Base-by-base conservation (phyloP, 2,888 invertebrate genomes). In the Molorchus minor region DNA sequence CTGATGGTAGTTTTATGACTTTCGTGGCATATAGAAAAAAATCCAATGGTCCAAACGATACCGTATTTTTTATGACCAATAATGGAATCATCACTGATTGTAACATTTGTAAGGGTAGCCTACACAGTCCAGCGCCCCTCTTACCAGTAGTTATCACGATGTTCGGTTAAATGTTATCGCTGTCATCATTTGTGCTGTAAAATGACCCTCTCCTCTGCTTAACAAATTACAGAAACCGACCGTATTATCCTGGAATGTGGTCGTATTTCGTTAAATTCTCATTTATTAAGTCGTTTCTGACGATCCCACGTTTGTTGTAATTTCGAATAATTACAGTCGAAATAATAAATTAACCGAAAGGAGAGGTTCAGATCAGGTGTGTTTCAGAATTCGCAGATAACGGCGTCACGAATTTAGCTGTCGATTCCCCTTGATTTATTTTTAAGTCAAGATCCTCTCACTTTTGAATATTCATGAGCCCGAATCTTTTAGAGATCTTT, bases 361-460 rank as follows among this genome's bases (percentile, higher is more conserved):
- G 20, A 41, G 41, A 15, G 19, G 29, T 12, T 29, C 30, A 19
- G 19, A 29, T 52, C 52, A 41, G 52, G 40, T 52, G 57, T 49
- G 43, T 52, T 49, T 30, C 57, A 52, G 36, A 52, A 72, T 55
- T 55, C 25, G 55, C 45, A 55, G 55, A 55, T 55, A 55, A 55
- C 38, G 30, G 30, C 25, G 45, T 55, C 55, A 55, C 55, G 55
- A 55, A 45, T 55, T 45, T 38, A 45, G 44, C 36, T 38, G 55
- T 55, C 55, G 52, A 52, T 52, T 41, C 41, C 25, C 25, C 40
- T 30, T 52, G 41, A 52, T 52, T 52, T 52, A 52, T 52, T 21
- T n/a, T 40, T 29, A 15, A 43, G 16, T 52, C 40, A n/a, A 13
- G 46, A 49, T 25, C 52, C 52, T 52, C 52, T 52, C 52, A 41